Conservation (phyloP, 2,797 vertebrate species). For the Neosilurus hyrtlii region DNA sequence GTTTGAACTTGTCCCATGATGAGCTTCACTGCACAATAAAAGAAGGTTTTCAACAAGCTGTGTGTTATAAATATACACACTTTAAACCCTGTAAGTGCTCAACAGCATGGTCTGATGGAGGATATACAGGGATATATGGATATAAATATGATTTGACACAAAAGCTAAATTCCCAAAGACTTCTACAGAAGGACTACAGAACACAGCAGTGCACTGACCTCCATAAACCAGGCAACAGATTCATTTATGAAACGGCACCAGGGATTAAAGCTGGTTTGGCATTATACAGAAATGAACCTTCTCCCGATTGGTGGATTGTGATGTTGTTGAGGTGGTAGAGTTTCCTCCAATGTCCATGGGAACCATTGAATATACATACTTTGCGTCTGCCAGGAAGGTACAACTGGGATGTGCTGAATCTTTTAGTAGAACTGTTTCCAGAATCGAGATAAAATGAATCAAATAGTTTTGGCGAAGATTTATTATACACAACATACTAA, state of each 20-base stretch:
- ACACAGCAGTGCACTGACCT: background rate
- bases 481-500: background rate
- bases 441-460: too few relatives aligned
- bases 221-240: background rate
- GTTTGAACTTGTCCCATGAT: conserved; percentile 64
- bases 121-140: background rate
- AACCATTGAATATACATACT: background rate
- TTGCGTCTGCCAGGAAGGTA: background rate
- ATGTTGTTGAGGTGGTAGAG: background rate
- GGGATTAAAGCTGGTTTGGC: background rate
- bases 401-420: background rate
- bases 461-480: too few relatives aligned
- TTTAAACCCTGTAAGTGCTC: background rate
- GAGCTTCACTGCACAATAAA: conserved; percentile 28
- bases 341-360: background rate
- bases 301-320: background rate
- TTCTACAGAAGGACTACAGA: background rate
- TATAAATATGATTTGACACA: background rate
- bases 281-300: background rate
- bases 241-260: background rate
- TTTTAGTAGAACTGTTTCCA: background rate
- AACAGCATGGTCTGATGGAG: background rate
- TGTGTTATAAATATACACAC: background rate
- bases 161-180: background rate
- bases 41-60: background rate